phyloP scores from a whole-genome alignment of 2,888 invertebrate genomes.

The Plutella xylostella region DNA sequence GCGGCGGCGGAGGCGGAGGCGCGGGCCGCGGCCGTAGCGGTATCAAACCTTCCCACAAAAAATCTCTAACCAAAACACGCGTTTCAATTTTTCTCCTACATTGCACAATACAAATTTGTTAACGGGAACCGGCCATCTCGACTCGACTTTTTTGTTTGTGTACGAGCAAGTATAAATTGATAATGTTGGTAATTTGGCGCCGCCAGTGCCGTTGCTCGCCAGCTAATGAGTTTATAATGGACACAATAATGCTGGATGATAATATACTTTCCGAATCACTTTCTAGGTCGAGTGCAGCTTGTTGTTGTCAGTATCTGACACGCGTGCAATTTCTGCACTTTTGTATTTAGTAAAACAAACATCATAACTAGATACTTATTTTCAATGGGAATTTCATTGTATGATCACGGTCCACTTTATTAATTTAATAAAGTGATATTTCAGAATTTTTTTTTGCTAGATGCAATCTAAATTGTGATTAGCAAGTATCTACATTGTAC shows the following conservation, averaged over 20 bases:
- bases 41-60: slow-evolving; percentile 54
- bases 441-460: too few relatives aligned
- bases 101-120: slow-evolving; percentile 69
- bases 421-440: too few relatives aligned
- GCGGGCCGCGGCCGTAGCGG: slow-evolving; percentile 35
- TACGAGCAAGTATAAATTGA: slow-evolving; percentile 63
- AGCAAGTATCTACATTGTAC: too few relatives aligned
- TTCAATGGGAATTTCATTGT: too few relatives aligned
- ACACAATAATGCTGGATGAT: slow-evolving; percentile 59
- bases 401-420: too few relatives aligned
- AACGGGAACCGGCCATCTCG: slow-evolving; percentile 65
- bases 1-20: slow-evolving; percentile 9
- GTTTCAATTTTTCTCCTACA: slow-evolving; percentile 65
- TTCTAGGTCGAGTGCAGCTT: slow-evolving; percentile 48
- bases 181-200: slow-evolving; percentile 69
- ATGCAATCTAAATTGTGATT: too few relatives aligned
- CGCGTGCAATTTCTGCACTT: too few relatives aligned
- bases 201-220: slow-evolving; percentile 65
- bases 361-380: too few relatives aligned
- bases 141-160: slow-evolving; percentile 66
- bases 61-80: slow-evolving; percentile 48
- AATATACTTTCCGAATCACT: slow-evolving; percentile 64
- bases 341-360: too few relatives aligned
- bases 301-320: slow-evolving; percentile 1
- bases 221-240: slow-evolving; percentile 69